A percentile compares a stretch with the other conserved stretches of the same genome.
Evolutionary conservation across 2,888 invertebrate species (phyloP).

Genomic region (Notodonta ziczac): DNA sequence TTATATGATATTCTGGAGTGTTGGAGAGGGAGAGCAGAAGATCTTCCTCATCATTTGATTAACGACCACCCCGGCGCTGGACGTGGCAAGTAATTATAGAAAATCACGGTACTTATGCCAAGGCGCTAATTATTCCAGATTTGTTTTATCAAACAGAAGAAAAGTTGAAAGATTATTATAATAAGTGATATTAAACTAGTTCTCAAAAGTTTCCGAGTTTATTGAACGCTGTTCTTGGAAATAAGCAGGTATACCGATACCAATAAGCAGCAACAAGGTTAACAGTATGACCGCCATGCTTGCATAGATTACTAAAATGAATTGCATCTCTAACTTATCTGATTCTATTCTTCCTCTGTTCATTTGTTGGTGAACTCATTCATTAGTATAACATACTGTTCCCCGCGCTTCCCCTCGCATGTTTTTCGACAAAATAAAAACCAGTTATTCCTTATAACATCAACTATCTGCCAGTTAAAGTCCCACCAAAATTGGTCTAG

Average conservation of each 20-base stretch:
- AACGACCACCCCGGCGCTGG: conserved; percentile 31
- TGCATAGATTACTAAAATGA: too few relatives aligned
- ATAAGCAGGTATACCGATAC: not conserved
- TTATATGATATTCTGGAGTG: conserved; percentile 7
- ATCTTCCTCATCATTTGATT: conserved; percentile 34
- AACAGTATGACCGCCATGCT: too few relatives aligned
- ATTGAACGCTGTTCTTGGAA: not conserved
- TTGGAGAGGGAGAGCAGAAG: conserved; percentile 29
- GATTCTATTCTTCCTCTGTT: too few relatives aligned
- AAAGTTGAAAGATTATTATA: not conserved
- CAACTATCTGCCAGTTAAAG: too few relatives aligned
- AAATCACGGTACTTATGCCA: conserved; percentile 21
- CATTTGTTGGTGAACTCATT: too few relatives aligned
- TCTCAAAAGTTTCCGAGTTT: not conserved
- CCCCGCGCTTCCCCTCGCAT: too few relatives aligned
- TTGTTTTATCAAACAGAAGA: conserved; percentile 1
- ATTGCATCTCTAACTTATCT: too few relatives aligned
- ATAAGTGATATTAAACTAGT: not conserved
- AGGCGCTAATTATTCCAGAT: conserved; percentile 22
- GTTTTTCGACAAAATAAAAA: too few relatives aligned
- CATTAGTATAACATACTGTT: too few relatives aligned
- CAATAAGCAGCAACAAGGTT: too few relatives aligned
- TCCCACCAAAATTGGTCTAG: too few relatives aligned
- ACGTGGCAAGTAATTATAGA: conserved; percentile 47
- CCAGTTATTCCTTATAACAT: too few relatives aligned